Evolutionary conservation across 64 coral and sea anemone genomes (phyloP).

Genomic region (Montipora capricornis): DNA sequence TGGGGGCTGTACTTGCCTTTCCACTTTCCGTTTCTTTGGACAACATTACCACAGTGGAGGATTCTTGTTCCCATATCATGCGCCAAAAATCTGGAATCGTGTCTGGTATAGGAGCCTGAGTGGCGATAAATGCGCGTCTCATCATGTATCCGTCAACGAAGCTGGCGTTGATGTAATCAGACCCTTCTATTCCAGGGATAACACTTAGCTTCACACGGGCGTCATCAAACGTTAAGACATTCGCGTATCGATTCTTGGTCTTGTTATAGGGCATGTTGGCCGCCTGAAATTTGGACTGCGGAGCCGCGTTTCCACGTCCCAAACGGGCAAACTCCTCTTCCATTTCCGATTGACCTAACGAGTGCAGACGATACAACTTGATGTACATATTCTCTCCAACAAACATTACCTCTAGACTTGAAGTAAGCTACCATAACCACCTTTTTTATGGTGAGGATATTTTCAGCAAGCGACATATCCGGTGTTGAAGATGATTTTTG

Average conservation of each 20-base stretch:
- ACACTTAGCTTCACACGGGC: conserved; percentile 64
- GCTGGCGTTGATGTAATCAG: conserved; percentile 91
- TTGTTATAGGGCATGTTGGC: conserved; percentile 83
- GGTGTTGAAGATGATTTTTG: too few species aligned
- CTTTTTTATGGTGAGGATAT: too few species aligned
- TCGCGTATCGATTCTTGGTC: conserved; percentile 91
- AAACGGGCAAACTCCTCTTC: conserved; percentile 84
- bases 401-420: neutral
- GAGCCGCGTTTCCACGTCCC: conserved; percentile 27
- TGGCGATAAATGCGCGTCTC: conserved; percentile 84
- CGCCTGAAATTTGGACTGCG: conserved; percentile 60
- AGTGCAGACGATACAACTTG: neutral
- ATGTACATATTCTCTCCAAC: neutral
- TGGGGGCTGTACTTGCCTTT: conserved; percentile 36
- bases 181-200: conserved; percentile 72
- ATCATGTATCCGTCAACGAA: conserved; percentile 93
- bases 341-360: conserved; percentile 68
- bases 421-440: too few species aligned
- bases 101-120: conserved; percentile 94
- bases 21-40: conserved; percentile 88
- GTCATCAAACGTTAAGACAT: conserved; percentile 89
- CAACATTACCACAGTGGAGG: conserved; percentile 81
- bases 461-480: too few species aligned
- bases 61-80: conserved; percentile 95
- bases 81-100: conserved; percentile 92